Evolutionary conservation across 2,797 vertebrate species (phyloP).

Genomic region (Phrynocephalus forsythii): DNA sequence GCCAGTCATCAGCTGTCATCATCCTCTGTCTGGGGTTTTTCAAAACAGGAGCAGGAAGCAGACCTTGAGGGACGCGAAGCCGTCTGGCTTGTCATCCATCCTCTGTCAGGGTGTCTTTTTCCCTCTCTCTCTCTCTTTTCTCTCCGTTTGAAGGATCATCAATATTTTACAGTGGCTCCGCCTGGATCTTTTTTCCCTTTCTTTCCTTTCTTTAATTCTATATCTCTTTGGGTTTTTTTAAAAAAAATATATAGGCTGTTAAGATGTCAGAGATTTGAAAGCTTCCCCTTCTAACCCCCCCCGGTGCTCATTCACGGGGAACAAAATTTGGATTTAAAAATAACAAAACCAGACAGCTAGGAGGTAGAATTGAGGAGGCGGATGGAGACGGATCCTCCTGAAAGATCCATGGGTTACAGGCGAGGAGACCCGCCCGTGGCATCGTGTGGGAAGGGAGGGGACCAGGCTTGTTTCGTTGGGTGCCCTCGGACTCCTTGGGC

Average conservation of each 20-base stretch:
- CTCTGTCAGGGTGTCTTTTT: background rate
- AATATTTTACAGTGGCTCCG: background rate
- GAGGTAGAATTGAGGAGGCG: background rate
- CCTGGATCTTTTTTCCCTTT: background rate
- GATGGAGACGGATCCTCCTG: too few relatives aligned
- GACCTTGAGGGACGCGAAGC: background rate
- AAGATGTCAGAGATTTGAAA: background rate
- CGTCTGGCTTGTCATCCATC: background rate
- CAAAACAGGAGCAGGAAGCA: background rate
- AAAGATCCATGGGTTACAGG: too few relatives aligned
- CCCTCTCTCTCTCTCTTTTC: too few relatives aligned
- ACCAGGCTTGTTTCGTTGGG: too few relatives aligned
- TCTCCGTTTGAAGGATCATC: background rate
- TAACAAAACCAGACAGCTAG: background rate
- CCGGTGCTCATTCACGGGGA: background rate
- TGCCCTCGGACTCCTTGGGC: too few relatives aligned
- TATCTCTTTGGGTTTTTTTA: too few relatives aligned
- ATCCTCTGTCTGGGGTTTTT: too few relatives aligned
- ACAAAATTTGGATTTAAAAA: background rate
- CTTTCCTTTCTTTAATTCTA: too few relatives aligned
- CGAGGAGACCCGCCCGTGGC: too few relatives aligned
- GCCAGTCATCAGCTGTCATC: background rate
- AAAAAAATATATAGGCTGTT: too few relatives aligned
- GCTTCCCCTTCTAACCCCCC: background rate
- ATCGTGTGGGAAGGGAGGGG: too few relatives aligned